A percentile compares a stretch with the other conserved stretches of the same genome.
phyloP scores from a whole-genome alignment of 2,113 vertebrate genomes.

The Anarhynchus alexandrinus region DNA sequence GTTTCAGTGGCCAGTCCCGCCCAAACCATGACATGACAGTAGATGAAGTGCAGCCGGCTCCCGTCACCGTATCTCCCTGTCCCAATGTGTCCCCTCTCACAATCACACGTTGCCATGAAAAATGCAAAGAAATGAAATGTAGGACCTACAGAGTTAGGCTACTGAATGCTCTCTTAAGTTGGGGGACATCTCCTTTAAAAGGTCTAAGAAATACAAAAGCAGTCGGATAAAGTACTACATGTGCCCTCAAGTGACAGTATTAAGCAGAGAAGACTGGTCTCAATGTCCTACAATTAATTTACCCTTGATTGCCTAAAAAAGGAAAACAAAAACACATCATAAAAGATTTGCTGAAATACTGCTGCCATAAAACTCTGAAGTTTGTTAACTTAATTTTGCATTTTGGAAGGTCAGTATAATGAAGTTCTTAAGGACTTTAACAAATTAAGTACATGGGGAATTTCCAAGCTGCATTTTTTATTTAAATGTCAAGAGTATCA shows the following conservation, averaged over 20 bases:
- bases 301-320: not conserved
- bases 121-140: not conserved
- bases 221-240: not conserved
- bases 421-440: not conserved
- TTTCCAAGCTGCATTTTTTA: not conserved
- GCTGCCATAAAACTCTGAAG: not conserved
- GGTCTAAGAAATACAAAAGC: not conserved
- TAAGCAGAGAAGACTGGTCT: not conserved
- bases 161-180: not conserved
- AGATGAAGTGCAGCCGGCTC: not conserved
- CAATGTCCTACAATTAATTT: not conserved
- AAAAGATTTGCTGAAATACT: not conserved
- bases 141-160: not conserved
- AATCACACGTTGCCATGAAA: not conserved
- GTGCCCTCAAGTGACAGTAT: not conserved
- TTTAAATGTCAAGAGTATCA: constrained; percentile 17
- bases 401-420: not conserved
- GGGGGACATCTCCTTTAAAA: not conserved
- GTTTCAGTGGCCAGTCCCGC: no score
- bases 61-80: fast-evolving
- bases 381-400: not conserved
- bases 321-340: not conserved
- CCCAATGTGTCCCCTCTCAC: not conserved
- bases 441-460: not conserved
- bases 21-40: not conserved